A percentile compares a stretch with the other conserved stretches of the same genome.
Evolutionary conservation across 1,140 invertebrate species (phyloP).

Genomic region (Drosophila elegans): DNA sequence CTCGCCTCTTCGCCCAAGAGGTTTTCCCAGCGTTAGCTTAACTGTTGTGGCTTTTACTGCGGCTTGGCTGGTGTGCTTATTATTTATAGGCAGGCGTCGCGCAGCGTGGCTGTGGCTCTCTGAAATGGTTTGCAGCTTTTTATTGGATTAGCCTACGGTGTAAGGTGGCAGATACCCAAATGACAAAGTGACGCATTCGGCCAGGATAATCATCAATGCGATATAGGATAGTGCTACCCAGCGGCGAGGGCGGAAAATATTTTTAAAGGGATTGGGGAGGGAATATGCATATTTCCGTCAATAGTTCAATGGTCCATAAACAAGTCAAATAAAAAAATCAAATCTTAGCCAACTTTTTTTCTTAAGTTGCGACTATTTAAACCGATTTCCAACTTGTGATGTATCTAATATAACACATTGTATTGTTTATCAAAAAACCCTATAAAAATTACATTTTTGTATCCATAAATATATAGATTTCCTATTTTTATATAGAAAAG

Average conservation of each 20-base stretch:
- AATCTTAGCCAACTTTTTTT: too few relatives aligned
- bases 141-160: slow-evolving; percentile 72
- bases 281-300: neutral
- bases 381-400: too few relatives aligned
- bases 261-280: neutral
- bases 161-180: slow-evolving; percentile 48
- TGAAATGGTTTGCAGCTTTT: slow-evolving; percentile 71
- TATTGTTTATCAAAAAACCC: too few relatives aligned
- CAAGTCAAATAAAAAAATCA: neutral
- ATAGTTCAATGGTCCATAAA: too few relatives aligned
- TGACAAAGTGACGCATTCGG: slow-evolving; percentile 46
- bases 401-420: too few relatives aligned
- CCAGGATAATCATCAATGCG: slow-evolving; percentile 51
- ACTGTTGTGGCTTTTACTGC: slow-evolving; percentile 31
- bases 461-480: too few relatives aligned
- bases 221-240: slow-evolving; percentile 1
- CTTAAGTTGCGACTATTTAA: too few relatives aligned
- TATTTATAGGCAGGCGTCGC: slow-evolving; percentile 58
- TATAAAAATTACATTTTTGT: too few relatives aligned
- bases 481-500: too few relatives aligned
- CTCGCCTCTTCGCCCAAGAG: slow-evolving; percentile 41
- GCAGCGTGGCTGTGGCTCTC: slow-evolving; percentile 52
- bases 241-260: neutral
- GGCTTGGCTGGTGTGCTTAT: slow-evolving; percentile 52
- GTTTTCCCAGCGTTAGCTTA: slow-evolving; percentile 55